phyloP scores from a whole-genome alignment of 2,888 invertebrate genomes.

The Sphaerophoria rueppellii region DNA sequence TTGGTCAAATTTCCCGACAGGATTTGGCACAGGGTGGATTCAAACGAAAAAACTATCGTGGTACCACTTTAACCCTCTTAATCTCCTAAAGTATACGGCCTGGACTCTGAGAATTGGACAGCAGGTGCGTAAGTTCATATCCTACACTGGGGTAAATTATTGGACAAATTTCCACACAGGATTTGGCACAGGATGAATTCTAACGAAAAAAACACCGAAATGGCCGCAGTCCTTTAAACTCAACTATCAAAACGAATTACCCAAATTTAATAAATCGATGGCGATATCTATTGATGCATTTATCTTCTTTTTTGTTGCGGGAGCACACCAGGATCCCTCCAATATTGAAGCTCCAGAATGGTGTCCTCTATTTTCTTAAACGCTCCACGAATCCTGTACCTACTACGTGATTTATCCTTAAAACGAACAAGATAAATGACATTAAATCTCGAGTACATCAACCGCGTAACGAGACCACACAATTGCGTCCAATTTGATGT shows the following conservation, averaged over 20 bases:
- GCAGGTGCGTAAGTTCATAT: too few relatives aligned
- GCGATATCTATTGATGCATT: constrained; percentile 50
- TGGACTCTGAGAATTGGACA: too few relatives aligned
- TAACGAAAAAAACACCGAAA: too few relatives aligned
- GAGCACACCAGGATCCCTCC: constrained; percentile 41
- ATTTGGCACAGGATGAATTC: too few relatives aligned
- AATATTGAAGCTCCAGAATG: neutral
- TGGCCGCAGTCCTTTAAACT: too few relatives aligned
- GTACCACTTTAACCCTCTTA: too few relatives aligned
- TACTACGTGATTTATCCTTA: constrained; percentile 70
- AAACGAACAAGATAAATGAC: constrained; percentile 72
- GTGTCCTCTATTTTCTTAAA: neutral
- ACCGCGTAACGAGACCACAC: constrained; percentile 73
- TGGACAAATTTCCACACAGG: too few relatives aligned
- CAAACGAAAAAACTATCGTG: too few relatives aligned
- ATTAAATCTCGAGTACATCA: constrained; percentile 72
- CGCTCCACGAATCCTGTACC: constrained; percentile 52
- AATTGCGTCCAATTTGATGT: constrained; percentile 73
- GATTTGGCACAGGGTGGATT: too few relatives aligned
- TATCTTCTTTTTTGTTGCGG: constrained; percentile 42
- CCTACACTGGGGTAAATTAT: too few relatives aligned
- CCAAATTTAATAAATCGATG: constrained; percentile 39
- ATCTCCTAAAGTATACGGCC: too few relatives aligned
- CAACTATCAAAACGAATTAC: constrained; percentile 26
- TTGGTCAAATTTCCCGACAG: too few relatives aligned